These are phyloP conservation scores for Leistus spinibarbis DNA, from an alignment of 2,888 invertebrate genomes.

Conservation along the genomic window DNA sequence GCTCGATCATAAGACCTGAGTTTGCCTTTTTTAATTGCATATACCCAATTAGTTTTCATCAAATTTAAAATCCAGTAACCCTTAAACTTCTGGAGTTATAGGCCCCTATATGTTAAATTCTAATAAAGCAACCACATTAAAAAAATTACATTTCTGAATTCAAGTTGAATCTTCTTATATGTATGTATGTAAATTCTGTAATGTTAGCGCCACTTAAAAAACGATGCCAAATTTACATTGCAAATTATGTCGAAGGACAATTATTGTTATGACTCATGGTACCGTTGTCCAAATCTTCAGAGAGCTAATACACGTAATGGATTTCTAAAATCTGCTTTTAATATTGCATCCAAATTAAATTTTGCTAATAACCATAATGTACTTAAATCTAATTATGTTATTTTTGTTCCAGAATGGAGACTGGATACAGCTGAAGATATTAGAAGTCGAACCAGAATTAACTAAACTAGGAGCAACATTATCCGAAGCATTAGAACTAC, in stretches of 20 bases:
- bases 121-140: background rate
- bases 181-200: background rate
- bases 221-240: background rate
- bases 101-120: too few species aligned
- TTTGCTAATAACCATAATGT: conserved; percentile 6
- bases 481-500: conserved; percentile 76
- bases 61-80: too few species aligned
- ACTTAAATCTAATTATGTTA: too few species aligned
- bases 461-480: conserved; percentile 78
- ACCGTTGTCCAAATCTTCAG: too few species aligned
- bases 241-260: background rate
- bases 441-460: conserved; percentile 84
- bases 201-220: background rate
- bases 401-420: conserved; percentile 74
- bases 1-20: too few species aligned
- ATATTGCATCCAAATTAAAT: background rate
- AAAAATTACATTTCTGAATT: background rate
- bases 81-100: too few species aligned
- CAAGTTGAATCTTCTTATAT: background rate
- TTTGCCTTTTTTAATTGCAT: too few species aligned
- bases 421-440: conserved; percentile 81
- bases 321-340: background rate
- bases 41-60: too few species aligned
- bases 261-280: background rate
- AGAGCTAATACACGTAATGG: background rate